Evolutionary conservation across 2,797 vertebrate genomes (phyloP).

Genomic region (Enteromius anoplus): DNA sequence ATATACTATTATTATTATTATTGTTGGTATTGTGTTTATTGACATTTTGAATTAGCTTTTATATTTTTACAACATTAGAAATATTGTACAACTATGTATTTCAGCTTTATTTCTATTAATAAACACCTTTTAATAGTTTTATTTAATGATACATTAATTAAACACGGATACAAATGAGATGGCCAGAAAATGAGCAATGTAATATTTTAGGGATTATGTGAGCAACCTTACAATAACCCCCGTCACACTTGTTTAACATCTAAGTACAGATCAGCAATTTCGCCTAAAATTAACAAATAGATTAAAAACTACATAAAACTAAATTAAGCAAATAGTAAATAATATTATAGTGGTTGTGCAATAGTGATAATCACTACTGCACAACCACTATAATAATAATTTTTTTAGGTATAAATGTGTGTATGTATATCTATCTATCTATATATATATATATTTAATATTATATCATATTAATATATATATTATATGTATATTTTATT

Average conservation of each 20-base stretch:
- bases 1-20: background rate
- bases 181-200: background rate
- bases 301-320: background rate
- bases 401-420: no score
- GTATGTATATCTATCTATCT: no score
- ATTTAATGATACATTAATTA: background rate
- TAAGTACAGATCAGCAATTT: background rate
- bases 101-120: background rate
- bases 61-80: background rate
- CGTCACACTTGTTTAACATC: slow-evolving; percentile 1
- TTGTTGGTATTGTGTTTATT: background rate
- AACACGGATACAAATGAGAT: background rate
- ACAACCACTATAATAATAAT: no score
- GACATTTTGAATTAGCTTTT: no score
- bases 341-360: slow-evolving; percentile 38
- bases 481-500: no score
- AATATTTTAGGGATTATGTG: background rate
- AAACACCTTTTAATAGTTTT: background rate
- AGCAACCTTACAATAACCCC: background rate
- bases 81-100: background rate
- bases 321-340: slow-evolving; percentile 19
- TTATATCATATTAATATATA: no score
- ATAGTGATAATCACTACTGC: background rate
- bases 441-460: no score
- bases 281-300: background rate